These are phyloP conservation scores for Acromyrmex charruanus DNA, from an alignment of 1,140 invertebrate species.

Conservation along the genomic window DNA sequence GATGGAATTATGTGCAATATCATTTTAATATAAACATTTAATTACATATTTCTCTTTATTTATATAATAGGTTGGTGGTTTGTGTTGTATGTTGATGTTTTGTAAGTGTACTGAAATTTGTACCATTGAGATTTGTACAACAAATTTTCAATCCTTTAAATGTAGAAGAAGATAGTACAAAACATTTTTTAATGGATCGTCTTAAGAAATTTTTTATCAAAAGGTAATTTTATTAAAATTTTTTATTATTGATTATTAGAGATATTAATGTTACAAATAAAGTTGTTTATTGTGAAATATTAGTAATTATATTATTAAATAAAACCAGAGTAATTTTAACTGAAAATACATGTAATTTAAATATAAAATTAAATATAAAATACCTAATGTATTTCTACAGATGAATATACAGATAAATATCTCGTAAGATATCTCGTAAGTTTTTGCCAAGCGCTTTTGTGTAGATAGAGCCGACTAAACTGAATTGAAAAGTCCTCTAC, in stretches of 20 bases:
- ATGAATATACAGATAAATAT: not conserved
- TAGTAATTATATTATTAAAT: slow-evolving; percentile 1
- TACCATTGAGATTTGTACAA: not conserved
- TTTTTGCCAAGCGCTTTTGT: no score
- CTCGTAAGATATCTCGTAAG: no score
- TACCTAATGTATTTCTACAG: not conserved
- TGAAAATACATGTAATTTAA: not conserved
- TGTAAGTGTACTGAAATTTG: not conserved
- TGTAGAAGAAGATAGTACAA: not conserved
- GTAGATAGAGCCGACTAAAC: no score
- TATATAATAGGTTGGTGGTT: not conserved
- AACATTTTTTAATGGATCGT: slow-evolving; percentile 73
- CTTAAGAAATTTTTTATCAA: slow-evolving; percentile 65
- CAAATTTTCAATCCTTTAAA: slow-evolving; percentile 24
- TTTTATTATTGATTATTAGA: slow-evolving; percentile 24
- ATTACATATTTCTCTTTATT: not conserved
- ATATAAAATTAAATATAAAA: not conserved
- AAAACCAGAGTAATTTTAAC: not conserved
- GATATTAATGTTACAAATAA: slow-evolving; percentile 4
- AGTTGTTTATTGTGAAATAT: slow-evolving; percentile 5
- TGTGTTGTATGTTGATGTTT: not conserved
- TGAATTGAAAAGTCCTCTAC: no score
- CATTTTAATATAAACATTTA: not conserved
- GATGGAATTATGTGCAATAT: not conserved
- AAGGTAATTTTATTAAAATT: slow-evolving; percentile 65